These are phyloP conservation scores for Diarsia brunnea DNA, from an alignment of 2,888 invertebrate species.

Conservation along the genomic window DNA sequence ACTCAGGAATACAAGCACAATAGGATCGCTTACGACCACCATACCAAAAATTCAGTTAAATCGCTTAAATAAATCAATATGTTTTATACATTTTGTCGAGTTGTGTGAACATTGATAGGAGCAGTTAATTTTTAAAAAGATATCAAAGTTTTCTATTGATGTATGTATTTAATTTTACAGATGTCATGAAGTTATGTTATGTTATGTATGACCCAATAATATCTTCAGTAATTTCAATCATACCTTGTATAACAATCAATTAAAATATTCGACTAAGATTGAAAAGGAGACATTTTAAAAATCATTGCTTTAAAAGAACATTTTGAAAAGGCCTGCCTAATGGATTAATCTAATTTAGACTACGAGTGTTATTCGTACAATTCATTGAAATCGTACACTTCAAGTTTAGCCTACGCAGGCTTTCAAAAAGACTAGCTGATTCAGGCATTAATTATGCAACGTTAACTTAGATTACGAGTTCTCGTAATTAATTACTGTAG, in stretches of 20 bases:
- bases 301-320: neutral
- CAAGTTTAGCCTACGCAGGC: neutral
- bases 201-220: neutral
- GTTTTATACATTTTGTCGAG: too few species aligned
- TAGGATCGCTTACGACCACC: too few species aligned
- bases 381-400: neutral
- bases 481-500: conserved; percentile 13
- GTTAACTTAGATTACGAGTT: conserved; percentile 7
- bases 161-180: too few species aligned
- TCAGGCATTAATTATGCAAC: conserved; percentile 6
- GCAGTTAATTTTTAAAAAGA: too few species aligned
- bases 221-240: neutral
- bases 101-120: too few species aligned
- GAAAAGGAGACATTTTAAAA: neutral
- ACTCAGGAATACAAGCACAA: neutral
- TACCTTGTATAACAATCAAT: conserved; percentile 21
- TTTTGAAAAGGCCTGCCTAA: conserved; percentile 4
- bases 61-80: too few species aligned
- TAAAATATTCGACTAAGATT: neutral
- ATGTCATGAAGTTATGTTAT: too few species aligned
- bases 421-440: conserved; percentile 9
- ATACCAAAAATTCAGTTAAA: too few species aligned
- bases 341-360: conserved; percentile 26
- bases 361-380: neutral
- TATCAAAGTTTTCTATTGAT: too few species aligned